Percentiles rank a stretch among this genome's conserved stretches.
These are phyloP conservation scores for Dunckerocampus dactyliophorus DNA, from an alignment of 2,113 vertebrate genomes.

Conservation along the genomic window DNA sequence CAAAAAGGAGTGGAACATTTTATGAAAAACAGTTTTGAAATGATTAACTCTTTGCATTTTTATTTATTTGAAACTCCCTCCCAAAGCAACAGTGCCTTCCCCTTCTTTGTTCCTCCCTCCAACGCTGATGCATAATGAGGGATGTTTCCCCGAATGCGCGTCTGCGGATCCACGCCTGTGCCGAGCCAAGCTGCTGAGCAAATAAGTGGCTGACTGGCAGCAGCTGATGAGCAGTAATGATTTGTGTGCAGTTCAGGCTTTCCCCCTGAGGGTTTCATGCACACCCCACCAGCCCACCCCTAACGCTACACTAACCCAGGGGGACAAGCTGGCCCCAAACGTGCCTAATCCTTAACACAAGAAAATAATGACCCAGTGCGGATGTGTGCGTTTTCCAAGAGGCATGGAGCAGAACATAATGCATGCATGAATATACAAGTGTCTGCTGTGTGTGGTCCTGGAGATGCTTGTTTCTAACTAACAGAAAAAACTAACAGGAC, in stretches of 20 bases:
- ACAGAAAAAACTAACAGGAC: background rate
- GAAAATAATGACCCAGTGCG: constrained; percentile 44
- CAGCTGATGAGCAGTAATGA: constrained; percentile 67
- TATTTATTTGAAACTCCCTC: background rate
- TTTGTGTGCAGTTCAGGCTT: constrained; percentile 57
- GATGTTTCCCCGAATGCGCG: constrained; percentile 6
- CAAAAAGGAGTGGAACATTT: constrained; percentile 21
- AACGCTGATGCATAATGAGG: constrained; percentile 26
- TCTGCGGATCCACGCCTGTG: constrained; percentile 3
- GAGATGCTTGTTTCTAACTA: background rate
- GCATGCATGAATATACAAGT: constrained; percentile 69
- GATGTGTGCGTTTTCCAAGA: constrained; percentile 41
- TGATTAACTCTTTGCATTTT: constrained; percentile 13
- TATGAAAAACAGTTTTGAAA: constrained; percentile 16
- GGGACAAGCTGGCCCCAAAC: constrained; percentile 55
- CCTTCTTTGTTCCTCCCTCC: constrained; percentile 8
- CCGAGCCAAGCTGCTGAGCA: constrained; percentile 45
- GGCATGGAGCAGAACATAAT: constrained; percentile 40
- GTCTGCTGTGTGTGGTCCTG: constrained; percentile 20
- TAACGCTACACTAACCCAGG: constrained; percentile 27
- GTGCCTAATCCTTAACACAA: constrained; percentile 57
- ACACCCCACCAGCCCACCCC: constrained; percentile 21
- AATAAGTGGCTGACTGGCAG: constrained; percentile 61
- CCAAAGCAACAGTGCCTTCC: constrained; percentile 16
- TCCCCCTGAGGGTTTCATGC: constrained; percentile 34